Evolutionary conservation across 2,113 vertebrate genomes (phyloP).

Genomic region (Micronycteris hirsuta): DNA sequence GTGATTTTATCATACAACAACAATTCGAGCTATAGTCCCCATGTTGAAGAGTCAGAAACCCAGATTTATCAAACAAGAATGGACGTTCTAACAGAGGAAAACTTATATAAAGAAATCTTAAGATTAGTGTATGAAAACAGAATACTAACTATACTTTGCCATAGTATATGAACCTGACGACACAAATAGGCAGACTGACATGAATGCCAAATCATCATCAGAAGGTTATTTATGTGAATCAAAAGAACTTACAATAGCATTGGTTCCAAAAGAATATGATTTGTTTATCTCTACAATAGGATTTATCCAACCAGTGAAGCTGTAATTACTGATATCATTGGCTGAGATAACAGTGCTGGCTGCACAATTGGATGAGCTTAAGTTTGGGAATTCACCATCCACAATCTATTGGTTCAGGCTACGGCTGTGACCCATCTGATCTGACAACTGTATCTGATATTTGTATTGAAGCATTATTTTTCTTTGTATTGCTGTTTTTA

Average conservation of each 20-base stretch:
- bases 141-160: not conserved
- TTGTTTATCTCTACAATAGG: not conserved
- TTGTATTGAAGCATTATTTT: not conserved
- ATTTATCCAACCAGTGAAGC: not conserved
- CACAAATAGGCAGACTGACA: not conserved
- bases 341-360: not conserved
- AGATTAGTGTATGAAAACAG: not conserved
- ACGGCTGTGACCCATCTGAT: not conserved
- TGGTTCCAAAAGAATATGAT: not conserved
- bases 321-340: not conserved
- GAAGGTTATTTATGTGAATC: not conserved
- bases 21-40: not conserved
- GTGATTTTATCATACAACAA: not conserved
- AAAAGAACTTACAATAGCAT: not conserved
- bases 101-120: not conserved
- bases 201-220: not conserved
- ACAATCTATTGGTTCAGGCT: not conserved
- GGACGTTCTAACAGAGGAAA: not conserved
- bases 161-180: not conserved
- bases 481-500: not conserved
- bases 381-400: fast-evolving
- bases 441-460: not conserved
- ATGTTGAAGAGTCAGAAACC: not conserved
- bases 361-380: not conserved
- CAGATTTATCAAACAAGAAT: not conserved